Conservation (phyloP, 2,797 vertebrate genomes). For the Pseudomugil tenellus region DNA sequence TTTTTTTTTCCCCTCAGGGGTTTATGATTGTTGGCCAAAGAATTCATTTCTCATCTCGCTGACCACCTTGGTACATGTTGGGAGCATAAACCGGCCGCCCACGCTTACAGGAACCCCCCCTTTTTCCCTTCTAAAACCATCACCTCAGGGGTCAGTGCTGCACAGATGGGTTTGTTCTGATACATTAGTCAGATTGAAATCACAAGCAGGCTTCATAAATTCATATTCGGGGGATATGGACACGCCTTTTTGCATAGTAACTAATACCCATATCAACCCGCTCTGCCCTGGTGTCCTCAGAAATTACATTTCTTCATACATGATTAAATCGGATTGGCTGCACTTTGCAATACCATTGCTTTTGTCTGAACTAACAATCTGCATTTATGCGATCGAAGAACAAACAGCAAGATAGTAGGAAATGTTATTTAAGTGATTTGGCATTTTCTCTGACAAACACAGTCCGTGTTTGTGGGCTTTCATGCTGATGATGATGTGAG, state of each 20-base stretch:
- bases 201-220: constrained; percentile 82
- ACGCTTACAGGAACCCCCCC: constrained; percentile 37
- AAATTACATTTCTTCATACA: constrained; percentile 82
- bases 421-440: constrained; percentile 78
- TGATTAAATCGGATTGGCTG: constrained; percentile 82
- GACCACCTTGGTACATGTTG: constrained; percentile 46
- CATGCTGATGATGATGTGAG: constrained; percentile 62
- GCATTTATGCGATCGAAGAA: constrained; percentile 55
- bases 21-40: constrained; percentile 27
- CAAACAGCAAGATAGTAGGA: constrained; percentile 75
- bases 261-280: constrained; percentile 74
- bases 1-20: constrained; percentile 21
- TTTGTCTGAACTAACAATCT: constrained; percentile 76
- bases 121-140: constrained; percentile 43
- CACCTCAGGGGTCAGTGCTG: constrained; percentile 77
- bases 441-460: constrained; percentile 75
- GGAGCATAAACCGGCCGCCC: constrained; percentile 54
- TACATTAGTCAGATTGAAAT: constrained; percentile 85
- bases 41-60: constrained; percentile 43
- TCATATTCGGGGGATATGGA: constrained; percentile 74
- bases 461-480: constrained; percentile 63
- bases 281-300: constrained; percentile 78
- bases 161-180: constrained; percentile 84
- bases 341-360: constrained; percentile 72
- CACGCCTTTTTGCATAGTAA: constrained; percentile 77